Evolutionary conservation across 1,140 invertebrate genomes (phyloP), one percentile per base, ranked within the genome.

Genomic region (Sinonovacula constricta): DNA sequence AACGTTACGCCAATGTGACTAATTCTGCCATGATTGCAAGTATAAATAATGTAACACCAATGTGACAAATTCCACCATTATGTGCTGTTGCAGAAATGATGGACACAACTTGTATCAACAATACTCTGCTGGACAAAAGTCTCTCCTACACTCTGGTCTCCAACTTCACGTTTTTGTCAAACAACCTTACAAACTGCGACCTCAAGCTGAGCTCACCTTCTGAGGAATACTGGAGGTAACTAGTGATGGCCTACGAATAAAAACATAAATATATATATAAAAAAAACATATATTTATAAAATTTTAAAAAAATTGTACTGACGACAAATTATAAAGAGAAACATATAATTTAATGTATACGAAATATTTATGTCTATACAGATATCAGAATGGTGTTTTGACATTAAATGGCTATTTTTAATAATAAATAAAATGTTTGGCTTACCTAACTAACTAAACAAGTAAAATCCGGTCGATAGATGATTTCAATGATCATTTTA

Each of bases 171-270:
- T 24, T n/a, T 0, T 12, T 63, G 22, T 62, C 62, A 22, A n/a
- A 18, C 22, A 74, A 67, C 57, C 36, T 62, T 24, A 28, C 31
- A 14, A 12, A 56, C 26, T 83, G 82, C 69, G 63, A 71, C 28
- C 34, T 67, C 15, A 68, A 81, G 14, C 72, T 79, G 3, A 67
- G 62, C 45, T 68, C 68, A 33, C 79, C 83, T 7, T 80, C 77
- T 53, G 79, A 83, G 24, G 79, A 85, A 45, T 85, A 79, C 66
- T 85, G 81, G 80, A 81, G 69, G 83, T 84, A 72, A 80, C 80
- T n/a, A n/a, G n/a, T n/a, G n/a, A n/a, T n/a, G n/a, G n/a, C n/a
- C n/a, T 67, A 39, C 1, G n/a, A 30, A 24, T 49, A 51, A 59
- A n/a, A 15, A 2, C 62, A 26, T 45, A 39, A 36, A 10, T 18